Evolutionary conservation across 2,888 invertebrate genomes (phyloP), one percentile per base, ranked within the genome.

Genomic region (Scaptomyza reducta): DNA sequence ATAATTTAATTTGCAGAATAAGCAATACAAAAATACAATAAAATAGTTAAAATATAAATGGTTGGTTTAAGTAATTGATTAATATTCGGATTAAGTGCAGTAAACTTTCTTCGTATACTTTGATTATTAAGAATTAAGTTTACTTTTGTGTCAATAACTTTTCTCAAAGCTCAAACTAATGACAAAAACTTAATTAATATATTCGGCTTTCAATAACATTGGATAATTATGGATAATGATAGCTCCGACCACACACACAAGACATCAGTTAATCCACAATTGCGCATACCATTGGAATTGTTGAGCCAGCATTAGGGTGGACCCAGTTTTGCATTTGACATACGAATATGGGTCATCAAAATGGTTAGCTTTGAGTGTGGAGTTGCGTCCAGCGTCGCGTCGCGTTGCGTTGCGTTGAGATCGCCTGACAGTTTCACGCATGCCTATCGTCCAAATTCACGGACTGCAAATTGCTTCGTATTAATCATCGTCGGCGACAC

Each of bases 391-490:
- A 22, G 38, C 14, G 14, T 7, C 14, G 10, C 10, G 40, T 22
- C n/a, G n/a, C n/a, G n/a, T n/a, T n/a, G n/a, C n/a, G 27, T 22
- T 14, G 75, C 67, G 74, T 69, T 81, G 65, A 56, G 66, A 72
- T 86, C 61, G 61, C 64, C 47, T 72, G 78, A 68, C 75, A 86
- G 68, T 86, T 81, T 86, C 72, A 83, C 70, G 84, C 77, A 74
- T 60, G 62, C 59, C 66, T 42, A 57, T 56, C 61, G 57, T 47
- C 46, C 51, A 38, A 38, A 50, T 49, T 40, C 44, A 56, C 46
- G 47, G 53, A 27, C 47, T 60, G 66, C 53, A 71, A 79, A 81
- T 81, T 79, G 84, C 63, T 80, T 63, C 66, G 74, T 74, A 81
- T 86, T 86, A 80, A 86, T 81, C 87, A 81, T 79, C 72, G 82